Conservation (phyloP, 2,113 vertebrate genomes). For the Thryonomys swinderianus region DNA sequence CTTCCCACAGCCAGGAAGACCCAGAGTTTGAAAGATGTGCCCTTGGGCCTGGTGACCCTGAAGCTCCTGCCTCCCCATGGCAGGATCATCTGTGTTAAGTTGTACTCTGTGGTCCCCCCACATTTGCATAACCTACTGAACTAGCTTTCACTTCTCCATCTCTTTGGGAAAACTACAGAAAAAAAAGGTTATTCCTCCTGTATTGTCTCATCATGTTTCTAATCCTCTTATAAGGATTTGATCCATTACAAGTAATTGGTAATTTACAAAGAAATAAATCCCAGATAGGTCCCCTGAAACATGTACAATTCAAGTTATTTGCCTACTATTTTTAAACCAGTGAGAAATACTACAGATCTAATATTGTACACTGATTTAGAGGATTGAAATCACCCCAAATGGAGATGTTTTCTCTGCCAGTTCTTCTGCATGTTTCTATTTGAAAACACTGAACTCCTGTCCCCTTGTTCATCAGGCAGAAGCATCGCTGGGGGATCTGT, state of each 20-base stretch:
- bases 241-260: not conserved
- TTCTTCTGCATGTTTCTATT: not conserved
- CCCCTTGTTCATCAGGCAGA: not conserved
- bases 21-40: not conserved
- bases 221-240: not conserved
- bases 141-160: not conserved
- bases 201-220: not conserved
- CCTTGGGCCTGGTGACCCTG: not conserved
- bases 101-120: not conserved
- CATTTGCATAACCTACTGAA: not conserved
- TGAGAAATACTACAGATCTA: not conserved
- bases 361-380: not conserved
- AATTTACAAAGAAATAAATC: constrained; percentile 40
- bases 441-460: not conserved
- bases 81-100: rapidly evolving
- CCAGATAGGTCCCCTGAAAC: not conserved
- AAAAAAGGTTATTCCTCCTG: not conserved
- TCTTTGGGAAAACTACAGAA: not conserved
- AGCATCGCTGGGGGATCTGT: not conserved
- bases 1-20: not conserved
- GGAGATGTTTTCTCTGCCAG: not conserved
- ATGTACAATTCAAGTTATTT: not conserved
- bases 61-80: rapidly evolving
- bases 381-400: not conserved
- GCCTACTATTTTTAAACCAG: not conserved